phyloP scores from a whole-genome alignment of 2,888 invertebrate species.

The Apamea sordens region DNA sequence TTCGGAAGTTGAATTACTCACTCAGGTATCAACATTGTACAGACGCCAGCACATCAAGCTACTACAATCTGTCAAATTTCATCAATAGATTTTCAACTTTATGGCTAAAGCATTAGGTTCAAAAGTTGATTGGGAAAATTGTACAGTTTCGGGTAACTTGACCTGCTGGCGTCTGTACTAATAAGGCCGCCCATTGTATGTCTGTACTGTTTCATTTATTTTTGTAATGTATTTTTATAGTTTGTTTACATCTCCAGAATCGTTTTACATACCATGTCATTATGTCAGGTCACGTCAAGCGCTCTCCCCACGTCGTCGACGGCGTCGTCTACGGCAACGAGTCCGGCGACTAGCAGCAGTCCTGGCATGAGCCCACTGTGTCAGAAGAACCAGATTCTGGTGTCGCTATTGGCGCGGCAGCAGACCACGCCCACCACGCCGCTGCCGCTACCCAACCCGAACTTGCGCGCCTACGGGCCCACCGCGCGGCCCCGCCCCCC shows the following conservation, averaged over 20 bases:
- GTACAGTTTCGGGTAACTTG: too few relatives aligned
- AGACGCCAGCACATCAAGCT: too few relatives aligned
- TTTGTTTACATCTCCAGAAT: background rate
- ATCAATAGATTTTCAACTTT: too few relatives aligned
- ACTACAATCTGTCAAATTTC: too few relatives aligned
- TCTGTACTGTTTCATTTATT: background rate
- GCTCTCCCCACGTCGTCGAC: slow-evolving; percentile 89
- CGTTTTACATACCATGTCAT: background rate
- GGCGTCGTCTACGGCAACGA: slow-evolving; percentile 65
- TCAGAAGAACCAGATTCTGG: slow-evolving; percentile 96
- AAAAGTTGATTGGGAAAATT: too few relatives aligned
- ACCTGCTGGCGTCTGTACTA: too few relatives aligned
- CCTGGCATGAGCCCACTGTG: slow-evolving; percentile 92
- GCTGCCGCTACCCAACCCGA: slow-evolving; percentile 93
- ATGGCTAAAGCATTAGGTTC: too few relatives aligned
- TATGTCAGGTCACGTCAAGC: slow-evolving; percentile 89
- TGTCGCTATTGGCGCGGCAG: slow-evolving; percentile 94
- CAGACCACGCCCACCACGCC: slow-evolving; percentile 92
- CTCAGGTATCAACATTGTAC: background rate
- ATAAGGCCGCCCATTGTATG: background rate
- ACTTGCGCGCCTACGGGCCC: slow-evolving; percentile 82
- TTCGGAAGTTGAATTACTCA: background rate
- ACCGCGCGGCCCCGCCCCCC: slow-evolving; percentile 72
- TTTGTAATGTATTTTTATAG: background rate
- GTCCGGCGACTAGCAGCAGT: slow-evolving; percentile 64